Evolutionary conservation across 2,888 invertebrate genomes (phyloP).

Genomic region (Cephus pygmeus): DNA sequence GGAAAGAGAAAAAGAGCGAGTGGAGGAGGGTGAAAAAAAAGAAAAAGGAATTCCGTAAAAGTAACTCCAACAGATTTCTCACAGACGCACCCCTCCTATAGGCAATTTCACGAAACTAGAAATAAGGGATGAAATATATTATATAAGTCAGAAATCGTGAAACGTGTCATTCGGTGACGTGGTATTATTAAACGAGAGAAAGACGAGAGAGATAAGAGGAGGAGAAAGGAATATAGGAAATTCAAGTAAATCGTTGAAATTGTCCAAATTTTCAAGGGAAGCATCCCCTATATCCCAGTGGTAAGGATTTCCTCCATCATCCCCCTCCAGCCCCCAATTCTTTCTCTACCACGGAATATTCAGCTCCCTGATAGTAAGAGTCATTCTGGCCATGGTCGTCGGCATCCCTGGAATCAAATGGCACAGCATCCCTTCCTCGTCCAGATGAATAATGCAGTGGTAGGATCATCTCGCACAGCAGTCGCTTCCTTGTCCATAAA

Average conservation of each 20-base stretch:
- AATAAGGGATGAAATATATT: not conserved
- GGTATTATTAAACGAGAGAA: not conserved
- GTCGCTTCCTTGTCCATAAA: slow-evolving; percentile 6
- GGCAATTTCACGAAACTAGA: not conserved
- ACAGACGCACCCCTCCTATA: not conserved
- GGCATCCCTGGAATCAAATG: not conserved
- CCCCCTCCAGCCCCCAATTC: no score
- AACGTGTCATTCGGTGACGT: not conserved
- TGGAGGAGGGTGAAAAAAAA: not conserved
- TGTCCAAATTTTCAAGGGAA: not conserved
- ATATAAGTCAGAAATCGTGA: not conserved
- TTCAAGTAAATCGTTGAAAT: not conserved
- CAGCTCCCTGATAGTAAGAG: not conserved
- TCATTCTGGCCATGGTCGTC: not conserved
- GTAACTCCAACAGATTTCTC: not conserved
- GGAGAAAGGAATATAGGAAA: not conserved
- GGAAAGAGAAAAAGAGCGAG: not conserved
- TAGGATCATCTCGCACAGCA: not conserved
- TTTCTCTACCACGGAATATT: not conserved
- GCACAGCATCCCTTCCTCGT: not conserved
- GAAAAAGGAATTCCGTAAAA: not conserved
- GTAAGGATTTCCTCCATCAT: not conserved
- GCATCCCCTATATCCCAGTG: not conserved
- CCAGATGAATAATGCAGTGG: slow-evolving; percentile 6
- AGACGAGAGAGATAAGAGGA: not conserved